These are phyloP conservation scores for Tichodroma muraria DNA, from an alignment of 2,113 vertebrate genomes.

Conservation along the genomic window DNA sequence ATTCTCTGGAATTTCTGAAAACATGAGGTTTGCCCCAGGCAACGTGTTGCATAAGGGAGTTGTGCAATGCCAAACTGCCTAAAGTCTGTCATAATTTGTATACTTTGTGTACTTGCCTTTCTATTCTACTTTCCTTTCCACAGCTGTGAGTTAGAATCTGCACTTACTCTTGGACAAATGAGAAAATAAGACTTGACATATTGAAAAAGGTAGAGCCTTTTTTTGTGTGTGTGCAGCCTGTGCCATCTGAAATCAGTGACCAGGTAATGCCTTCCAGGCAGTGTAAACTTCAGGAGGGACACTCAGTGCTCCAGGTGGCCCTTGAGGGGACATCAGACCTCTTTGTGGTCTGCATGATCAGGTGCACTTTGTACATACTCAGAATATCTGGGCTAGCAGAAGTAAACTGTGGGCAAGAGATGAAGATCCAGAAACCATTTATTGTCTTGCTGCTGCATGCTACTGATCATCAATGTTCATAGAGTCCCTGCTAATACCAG, in stretches of 20 bases:
- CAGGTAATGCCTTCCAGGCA: neutral
- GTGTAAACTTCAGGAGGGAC: neutral
- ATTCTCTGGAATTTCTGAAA: slow-evolving; percentile 15
- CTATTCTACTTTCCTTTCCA: neutral
- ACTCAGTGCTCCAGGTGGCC: neutral
- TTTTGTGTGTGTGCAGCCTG: neutral
- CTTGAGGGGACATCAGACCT: neutral
- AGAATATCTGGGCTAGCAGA: neutral
- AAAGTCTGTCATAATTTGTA: neutral
- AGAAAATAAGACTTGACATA: neutral
- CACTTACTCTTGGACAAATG: neutral
- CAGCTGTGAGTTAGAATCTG: neutral
- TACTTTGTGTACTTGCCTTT: neutral
- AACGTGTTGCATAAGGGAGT: neutral
- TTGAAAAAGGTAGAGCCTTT: neutral
- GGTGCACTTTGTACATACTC: neutral
- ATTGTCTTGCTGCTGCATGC: neutral
- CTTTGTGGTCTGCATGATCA: neutral
- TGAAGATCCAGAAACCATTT: neutral
- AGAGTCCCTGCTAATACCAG: neutral
- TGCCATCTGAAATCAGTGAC: neutral
- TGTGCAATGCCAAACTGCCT: slow-evolving; percentile 1
- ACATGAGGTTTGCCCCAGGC: neutral
- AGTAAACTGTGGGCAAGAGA: neutral
- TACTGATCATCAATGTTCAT: neutral